These are phyloP conservation scores for Lydus trimaculatus DNA, from an alignment of 2,888 invertebrate species.

Conservation along the genomic window DNA sequence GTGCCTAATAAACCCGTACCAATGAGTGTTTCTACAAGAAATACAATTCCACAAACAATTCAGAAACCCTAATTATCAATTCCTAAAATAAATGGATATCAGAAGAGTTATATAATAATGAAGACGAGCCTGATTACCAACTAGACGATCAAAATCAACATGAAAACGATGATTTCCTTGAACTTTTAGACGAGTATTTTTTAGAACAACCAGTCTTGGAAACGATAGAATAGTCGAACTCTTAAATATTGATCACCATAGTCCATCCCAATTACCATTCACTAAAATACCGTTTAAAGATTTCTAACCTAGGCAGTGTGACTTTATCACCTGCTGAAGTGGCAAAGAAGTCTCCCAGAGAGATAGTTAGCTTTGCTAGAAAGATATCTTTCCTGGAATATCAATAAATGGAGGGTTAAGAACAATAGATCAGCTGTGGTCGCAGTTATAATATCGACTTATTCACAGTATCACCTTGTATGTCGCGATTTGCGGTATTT, in stretches of 20 bases:
- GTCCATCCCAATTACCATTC: neutral
- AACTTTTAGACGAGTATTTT: neutral
- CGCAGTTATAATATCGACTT: too few relatives aligned
- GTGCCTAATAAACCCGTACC: neutral
- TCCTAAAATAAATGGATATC: neutral
- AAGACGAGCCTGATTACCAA: neutral
- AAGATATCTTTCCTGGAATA: too few relatives aligned
- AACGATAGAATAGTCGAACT: neutral
- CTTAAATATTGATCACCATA: conserved; percentile 2
- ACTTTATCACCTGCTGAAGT: too few relatives aligned
- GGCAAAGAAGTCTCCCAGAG: too few relatives aligned
- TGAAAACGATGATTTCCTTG: neutral
- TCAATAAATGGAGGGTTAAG: too few relatives aligned
- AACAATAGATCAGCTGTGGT: too few relatives aligned
- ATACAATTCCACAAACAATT: neutral
- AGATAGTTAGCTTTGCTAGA: too few relatives aligned
- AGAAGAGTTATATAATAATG: neutral
- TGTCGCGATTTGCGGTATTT: too few relatives aligned
- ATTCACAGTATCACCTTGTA: too few relatives aligned
- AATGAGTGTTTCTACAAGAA: conserved; percentile 3
- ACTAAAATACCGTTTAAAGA: neutral
- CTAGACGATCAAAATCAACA: neutral
- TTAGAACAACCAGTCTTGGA: neutral
- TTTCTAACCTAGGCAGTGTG: too few relatives aligned
- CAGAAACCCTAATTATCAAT: neutral